phyloP scores from a whole-genome alignment of 2,113 vertebrate species.

The Datnioides undecimradiatus region DNA sequence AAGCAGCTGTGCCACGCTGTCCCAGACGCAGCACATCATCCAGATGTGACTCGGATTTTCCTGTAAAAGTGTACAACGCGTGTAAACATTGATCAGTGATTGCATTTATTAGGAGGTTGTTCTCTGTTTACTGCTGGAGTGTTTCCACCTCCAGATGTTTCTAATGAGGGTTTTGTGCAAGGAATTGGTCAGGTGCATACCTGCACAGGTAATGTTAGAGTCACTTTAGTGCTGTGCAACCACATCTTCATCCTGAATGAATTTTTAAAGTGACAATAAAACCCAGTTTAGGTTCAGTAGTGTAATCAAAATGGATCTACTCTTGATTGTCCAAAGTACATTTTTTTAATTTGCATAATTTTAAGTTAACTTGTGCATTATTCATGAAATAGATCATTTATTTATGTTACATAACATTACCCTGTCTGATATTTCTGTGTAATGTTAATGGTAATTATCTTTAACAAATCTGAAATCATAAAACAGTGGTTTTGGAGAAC shows the following conservation, averaged over 20 bases:
- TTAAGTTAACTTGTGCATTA: conserved; percentile 4
- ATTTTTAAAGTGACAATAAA: background rate
- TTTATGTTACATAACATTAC: background rate
- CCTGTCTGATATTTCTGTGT: background rate
- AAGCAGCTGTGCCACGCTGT: conserved; percentile 51
- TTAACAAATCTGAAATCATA: background rate
- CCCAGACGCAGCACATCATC: conserved; percentile 32
- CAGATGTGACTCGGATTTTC: conserved; percentile 53
- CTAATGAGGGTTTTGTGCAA: background rate
- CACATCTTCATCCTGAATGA: background rate
- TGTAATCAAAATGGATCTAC: background rate
- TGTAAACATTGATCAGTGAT: conserved; percentile 64
- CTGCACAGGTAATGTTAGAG: background rate
- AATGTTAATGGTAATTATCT: background rate
- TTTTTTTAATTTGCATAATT: too few species aligned
- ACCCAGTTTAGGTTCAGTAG: background rate
- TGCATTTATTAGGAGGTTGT: conserved; percentile 25
- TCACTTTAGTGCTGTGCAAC: background rate
- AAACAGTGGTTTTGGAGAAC: background rate
- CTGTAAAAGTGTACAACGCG: conserved; percentile 32
- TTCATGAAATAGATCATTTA: background rate
- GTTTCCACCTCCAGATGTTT: background rate
- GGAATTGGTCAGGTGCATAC: background rate
- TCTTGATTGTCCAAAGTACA: too few species aligned
- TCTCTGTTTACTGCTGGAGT: conserved; percentile 3